Evolutionary conservation across 2,888 invertebrate genomes (phyloP).

Genomic region (Drosophila melanosoma): DNA sequence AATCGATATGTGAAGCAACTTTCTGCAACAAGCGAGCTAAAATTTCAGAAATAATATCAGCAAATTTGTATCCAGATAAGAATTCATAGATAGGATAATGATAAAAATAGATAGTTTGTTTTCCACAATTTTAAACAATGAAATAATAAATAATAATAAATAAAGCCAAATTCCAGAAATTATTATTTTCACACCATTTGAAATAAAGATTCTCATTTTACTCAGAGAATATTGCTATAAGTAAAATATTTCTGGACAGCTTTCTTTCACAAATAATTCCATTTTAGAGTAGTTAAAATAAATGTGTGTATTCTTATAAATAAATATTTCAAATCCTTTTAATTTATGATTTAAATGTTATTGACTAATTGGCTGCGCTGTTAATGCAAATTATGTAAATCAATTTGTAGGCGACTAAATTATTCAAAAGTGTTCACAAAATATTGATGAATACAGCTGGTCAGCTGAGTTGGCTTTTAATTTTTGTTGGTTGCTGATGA

Average conservation of each 20-base stretch:
- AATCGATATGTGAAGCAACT: neutral
- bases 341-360: neutral
- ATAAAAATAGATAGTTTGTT: neutral
- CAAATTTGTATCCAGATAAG: neutral
- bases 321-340: neutral
- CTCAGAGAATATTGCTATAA: neutral
- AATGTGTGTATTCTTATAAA: neutral
- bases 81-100: neutral
- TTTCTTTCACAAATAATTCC: too few relatives aligned
- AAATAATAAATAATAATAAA: too few relatives aligned
- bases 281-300: too few relatives aligned
- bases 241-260: neutral
- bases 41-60: neutral
- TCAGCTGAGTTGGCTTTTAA: constrained; percentile 14
- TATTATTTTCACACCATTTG: too few relatives aligned
- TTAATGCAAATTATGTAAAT: neutral
- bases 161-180: too few relatives aligned
- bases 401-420: constrained; percentile 23
- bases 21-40: rapidly evolving
- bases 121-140: neutral
- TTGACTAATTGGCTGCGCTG: neutral
- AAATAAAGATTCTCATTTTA: neutral
- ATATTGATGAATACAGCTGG: constrained; percentile 5
- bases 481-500: constrained; percentile 39
- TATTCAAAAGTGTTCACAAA: constrained; percentile 30